Evolutionary conservation across 2,113 vertebrate genomes (phyloP), one percentile per base, ranked within the genome.

Genomic region (Polypterus bichir): DNA sequence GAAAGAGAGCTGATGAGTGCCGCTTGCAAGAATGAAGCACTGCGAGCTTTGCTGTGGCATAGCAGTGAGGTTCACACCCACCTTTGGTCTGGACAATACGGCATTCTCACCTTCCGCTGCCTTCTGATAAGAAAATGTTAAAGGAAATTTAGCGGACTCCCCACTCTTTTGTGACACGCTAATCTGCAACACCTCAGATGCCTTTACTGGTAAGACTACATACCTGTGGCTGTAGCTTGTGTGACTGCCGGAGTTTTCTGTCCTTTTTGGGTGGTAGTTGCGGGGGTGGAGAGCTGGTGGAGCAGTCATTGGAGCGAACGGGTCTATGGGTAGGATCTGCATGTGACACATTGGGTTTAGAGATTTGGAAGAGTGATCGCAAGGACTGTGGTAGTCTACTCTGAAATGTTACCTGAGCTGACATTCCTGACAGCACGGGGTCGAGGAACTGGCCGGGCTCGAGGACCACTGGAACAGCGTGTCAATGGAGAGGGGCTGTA

Each of bases 191-290:
- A 27, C 27, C 27, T 27, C 27, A 27, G 27, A 27, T 27, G 27
- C 27, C 27, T 27, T 27, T 27, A 27, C 27, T 27, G 27, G 27
- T 27, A 27, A 27, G 27, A 27, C 27, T 27, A 27, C 27, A 27
- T 27, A 27, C 27, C 27, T 27, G 27, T 27, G 27, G 27, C 27
- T 27, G 27, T 27, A 27, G 27, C 27, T 27, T 27, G 27, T 27
- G 27, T 27, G 27, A 27, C 27, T 27, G 27, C 27, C 27, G 27
- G 27, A 27, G 75, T 62, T 72, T 81, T 67, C 78, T 83, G 46
- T 83, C 80, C 44, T 79, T 81, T 73, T 91, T 93, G 7, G 90
- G 92, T 1, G 91, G 92, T 7, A 93, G 78, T 57, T 80, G 62
- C 4, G 89, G 92, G 7, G 90, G 90, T 62, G 60, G 4, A 4